phyloP scores from a whole-genome alignment of 2,888 invertebrate species.

The Tipula unca region DNA sequence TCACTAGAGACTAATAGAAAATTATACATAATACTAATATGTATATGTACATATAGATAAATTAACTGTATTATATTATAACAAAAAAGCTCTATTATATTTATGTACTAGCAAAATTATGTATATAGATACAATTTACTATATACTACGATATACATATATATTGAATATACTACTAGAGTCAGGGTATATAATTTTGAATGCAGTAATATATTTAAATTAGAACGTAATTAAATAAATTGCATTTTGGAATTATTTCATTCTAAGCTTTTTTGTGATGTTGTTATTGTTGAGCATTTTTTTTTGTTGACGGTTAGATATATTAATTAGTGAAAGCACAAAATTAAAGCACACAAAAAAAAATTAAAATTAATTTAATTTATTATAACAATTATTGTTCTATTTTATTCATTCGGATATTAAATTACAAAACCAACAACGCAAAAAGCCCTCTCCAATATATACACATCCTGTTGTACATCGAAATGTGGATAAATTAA shows the following conservation, averaged over 20 bases:
- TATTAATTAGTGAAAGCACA: neutral
- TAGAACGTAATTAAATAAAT: neutral
- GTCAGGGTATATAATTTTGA: neutral
- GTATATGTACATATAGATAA: too few species aligned
- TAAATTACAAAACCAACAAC: neutral
- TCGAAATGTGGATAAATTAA: too few species aligned
- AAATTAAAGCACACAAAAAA: neutral
- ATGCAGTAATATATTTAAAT: neutral
- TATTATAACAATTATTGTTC: neutral
- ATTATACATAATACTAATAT: neutral
- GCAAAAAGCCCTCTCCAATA: too few species aligned
- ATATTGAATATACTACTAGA: too few species aligned
- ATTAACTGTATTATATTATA: neutral
- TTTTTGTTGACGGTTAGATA: neutral
- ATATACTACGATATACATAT: neutral
- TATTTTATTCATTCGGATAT: neutral
- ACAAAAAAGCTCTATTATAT: neutral
- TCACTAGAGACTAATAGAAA: neutral
- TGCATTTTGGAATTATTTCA: neutral
- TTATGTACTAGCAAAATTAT: neutral
- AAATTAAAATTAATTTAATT: neutral
- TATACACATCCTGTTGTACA: too few species aligned
- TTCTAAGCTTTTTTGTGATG: neutral
- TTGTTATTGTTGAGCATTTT: neutral
- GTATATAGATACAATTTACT: neutral